Evolutionary conservation across 2,113 vertebrate genomes (phyloP).

Genomic region (Polypterus senegalus): DNA sequence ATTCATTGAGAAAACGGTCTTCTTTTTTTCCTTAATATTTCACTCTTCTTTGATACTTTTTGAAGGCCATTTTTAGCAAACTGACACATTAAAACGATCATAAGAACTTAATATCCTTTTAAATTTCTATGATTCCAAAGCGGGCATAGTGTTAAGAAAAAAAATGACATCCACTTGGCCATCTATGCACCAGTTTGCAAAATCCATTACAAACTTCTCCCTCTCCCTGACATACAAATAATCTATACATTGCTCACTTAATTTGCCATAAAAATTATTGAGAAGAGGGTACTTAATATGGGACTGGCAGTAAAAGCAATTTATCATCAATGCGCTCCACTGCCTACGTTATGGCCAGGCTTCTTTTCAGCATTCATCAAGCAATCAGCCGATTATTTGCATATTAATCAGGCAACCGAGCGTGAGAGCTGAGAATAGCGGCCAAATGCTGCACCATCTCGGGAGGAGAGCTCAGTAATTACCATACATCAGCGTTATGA

Average conservation of each 20-base stretch:
- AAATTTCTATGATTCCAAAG: not conserved
- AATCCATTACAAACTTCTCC: slow-evolving; percentile 43
- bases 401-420: slow-evolving; percentile 82
- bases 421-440: slow-evolving; percentile 56
- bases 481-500: slow-evolving; percentile 83
- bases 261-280: slow-evolving; percentile 70
- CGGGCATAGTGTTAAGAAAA: slow-evolving; percentile 19
- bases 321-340: slow-evolving; percentile 68
- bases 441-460: slow-evolving; percentile 66
- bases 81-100: slow-evolving; percentile 20
- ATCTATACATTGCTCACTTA: slow-evolving; percentile 61
- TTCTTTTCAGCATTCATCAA: slow-evolving; percentile 71
- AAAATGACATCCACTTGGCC: slow-evolving; percentile 33
- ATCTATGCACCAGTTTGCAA: slow-evolving; percentile 30
- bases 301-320: slow-evolving; percentile 76
- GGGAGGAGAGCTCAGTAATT: slow-evolving; percentile 73
- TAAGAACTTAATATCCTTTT: slow-evolving; percentile 19
- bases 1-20: no score
- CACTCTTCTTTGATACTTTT: not conserved
- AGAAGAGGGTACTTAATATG: slow-evolving; percentile 74
- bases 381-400: slow-evolving; percentile 80
- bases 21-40: no score
- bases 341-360: slow-evolving; percentile 57
- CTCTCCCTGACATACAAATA: slow-evolving; percentile 40
- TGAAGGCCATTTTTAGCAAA: slow-evolving; percentile 8